Conservation (phyloP, 2,113 vertebrate genomes). For the Megaptera novaeangliae region DNA sequence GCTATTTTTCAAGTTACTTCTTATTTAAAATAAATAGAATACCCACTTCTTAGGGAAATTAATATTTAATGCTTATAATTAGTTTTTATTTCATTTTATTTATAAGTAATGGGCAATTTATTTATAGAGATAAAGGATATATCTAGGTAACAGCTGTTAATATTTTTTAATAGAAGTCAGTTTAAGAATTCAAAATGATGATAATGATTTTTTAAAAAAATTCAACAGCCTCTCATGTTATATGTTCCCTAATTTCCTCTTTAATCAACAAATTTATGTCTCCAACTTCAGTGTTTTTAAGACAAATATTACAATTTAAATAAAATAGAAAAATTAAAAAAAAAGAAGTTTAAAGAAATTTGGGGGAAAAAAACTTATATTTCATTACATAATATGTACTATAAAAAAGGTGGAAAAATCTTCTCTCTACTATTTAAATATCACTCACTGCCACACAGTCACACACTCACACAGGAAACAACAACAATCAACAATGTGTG, state of each 20-base stretch:
- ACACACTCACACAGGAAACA: not conserved
- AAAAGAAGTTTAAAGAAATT: not conserved
- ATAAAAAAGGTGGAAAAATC: not conserved
- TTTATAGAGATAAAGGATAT: not conserved
- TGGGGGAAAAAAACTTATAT: not conserved
- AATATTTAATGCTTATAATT: not conserved
- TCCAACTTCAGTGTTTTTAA: not conserved
- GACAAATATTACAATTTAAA: not conserved
- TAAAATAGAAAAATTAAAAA: not conserved
- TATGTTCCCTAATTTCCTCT: not conserved
- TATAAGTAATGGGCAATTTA: not conserved
- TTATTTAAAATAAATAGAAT: not conserved
- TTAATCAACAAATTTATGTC: not conserved
- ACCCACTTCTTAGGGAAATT: not conserved
- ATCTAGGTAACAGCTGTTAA: not conserved
- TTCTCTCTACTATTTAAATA: not conserved
- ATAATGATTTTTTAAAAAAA: not conserved
- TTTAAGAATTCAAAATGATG: not conserved
- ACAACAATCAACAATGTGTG: not conserved
- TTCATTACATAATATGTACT: not conserved
- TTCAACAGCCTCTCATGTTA: not conserved
- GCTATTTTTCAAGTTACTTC: not conserved
- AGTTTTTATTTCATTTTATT: not conserved
- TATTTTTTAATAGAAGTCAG: not conserved
- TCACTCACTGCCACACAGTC: not conserved